A percentile compares a stretch with the other conserved stretches of the same genome.
phyloP scores from a whole-genome alignment of 2,888 invertebrate species.

The Heterodera filipjevi region DNA sequence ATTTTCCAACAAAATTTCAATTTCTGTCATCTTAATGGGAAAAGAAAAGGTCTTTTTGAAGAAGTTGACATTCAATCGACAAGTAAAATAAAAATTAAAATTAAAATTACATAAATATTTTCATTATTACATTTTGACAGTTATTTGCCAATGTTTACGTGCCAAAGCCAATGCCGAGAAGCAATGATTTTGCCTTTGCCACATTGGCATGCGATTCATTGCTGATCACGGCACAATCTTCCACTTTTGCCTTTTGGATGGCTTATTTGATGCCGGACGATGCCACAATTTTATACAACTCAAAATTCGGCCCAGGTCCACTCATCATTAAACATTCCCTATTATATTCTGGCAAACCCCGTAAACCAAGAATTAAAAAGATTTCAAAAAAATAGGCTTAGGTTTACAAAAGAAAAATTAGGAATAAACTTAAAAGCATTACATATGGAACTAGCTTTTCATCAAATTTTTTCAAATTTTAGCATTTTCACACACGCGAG shows the following conservation, averaged over 20 bases:
- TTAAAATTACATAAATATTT: not conserved
- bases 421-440: not conserved
- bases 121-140: not conserved
- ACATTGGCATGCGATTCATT: not conserved
- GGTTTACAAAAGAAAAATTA: not conserved
- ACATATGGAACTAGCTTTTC: no score
- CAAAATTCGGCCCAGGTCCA: not conserved
- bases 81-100: not conserved
- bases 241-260: not conserved
- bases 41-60: not conserved
- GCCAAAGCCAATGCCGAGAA: not conserved
- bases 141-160: not conserved
- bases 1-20: not conserved
- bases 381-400: not conserved
- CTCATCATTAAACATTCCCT: not conserved
- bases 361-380: not conserved
- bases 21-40: not conserved
- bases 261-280: constrained; percentile 4
- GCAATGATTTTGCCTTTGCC: not conserved
- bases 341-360: no score
- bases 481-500: no score
- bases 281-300: not conserved
- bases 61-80: not conserved
- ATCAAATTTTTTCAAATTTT: no score
- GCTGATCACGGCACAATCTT: not conserved